Percentiles rank a stretch among this genome's conserved stretches.
Conservation (phyloP, 2,797 vertebrate species). For the Fistularia commersonii region DNA sequence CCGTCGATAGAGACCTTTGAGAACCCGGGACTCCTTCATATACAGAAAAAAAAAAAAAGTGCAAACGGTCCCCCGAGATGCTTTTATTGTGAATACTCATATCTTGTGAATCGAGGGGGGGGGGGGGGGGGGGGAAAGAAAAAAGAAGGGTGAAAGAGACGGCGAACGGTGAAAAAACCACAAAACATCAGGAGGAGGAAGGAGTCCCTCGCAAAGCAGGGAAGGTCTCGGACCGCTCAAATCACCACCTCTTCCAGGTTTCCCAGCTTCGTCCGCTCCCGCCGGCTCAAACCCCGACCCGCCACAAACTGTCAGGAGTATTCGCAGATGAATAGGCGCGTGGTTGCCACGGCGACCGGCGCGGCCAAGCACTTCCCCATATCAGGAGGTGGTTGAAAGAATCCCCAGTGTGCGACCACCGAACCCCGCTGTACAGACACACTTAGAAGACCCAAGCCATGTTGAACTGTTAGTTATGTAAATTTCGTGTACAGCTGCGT, state of each 20-base stretch:
- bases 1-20: constrained; percentile 5
- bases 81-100: constrained; percentile 48
- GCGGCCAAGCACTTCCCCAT: constrained; percentile 5
- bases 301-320: no score
- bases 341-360: no score
- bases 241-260: no score
- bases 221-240: no score
- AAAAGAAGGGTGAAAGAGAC: constrained; percentile 17
- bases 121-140: no score
- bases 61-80: constrained; percentile 18
- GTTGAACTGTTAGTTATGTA: constrained; percentile 76
- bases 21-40: constrained; percentile 15
- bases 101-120: constrained; percentile 31
- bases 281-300: no score
- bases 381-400: constrained; percentile 26
- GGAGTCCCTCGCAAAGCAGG: no score
- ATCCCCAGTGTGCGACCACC: constrained; percentile 34
- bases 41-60: constrained; percentile 13
- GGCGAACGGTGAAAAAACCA: constrained; percentile 14
- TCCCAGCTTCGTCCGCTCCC: no score
- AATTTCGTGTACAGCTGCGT: constrained; percentile 68
- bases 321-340: no score
- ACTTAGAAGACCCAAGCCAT: constrained; percentile 66
- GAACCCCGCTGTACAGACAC: constrained; percentile 48
- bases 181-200: background rate